Evolutionary conservation across 2,113 vertebrate species (phyloP).

Genomic region (Fregata magnificens): DNA sequence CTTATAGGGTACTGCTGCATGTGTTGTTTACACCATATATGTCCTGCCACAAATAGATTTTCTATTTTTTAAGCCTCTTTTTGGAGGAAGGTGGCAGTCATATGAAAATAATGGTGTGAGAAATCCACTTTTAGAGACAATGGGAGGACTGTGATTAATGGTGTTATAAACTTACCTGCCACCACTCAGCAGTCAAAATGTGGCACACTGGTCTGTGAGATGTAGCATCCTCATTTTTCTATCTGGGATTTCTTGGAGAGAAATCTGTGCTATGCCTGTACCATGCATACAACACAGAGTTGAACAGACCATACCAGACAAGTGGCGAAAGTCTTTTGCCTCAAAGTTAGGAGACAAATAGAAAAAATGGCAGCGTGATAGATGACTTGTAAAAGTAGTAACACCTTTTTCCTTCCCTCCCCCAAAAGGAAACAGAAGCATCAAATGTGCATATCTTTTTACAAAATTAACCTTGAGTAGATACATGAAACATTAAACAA

Average conservation of each 20-base stretch:
- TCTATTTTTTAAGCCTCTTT: neutral
- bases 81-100: neutral
- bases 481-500: neutral
- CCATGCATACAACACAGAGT: neutral
- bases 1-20: neutral
- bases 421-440: neutral
- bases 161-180: neutral
- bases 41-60: neutral
- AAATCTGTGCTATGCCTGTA: neutral
- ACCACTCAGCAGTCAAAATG: neutral
- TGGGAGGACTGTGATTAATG: neutral
- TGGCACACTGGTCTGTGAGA: neutral
- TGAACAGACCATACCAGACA: neutral
- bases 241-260: neutral
- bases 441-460: neutral
- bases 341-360: neutral
- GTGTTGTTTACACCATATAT: neutral
- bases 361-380: neutral
- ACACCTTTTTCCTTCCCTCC: neutral
- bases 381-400: neutral
- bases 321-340: neutral
- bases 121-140: neutral
- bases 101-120: neutral
- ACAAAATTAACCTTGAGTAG: neutral
- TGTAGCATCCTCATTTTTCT: neutral